Conservation (phyloP, 2,797 vertebrate species). For the Eleutherodactylus coqui region DNA sequence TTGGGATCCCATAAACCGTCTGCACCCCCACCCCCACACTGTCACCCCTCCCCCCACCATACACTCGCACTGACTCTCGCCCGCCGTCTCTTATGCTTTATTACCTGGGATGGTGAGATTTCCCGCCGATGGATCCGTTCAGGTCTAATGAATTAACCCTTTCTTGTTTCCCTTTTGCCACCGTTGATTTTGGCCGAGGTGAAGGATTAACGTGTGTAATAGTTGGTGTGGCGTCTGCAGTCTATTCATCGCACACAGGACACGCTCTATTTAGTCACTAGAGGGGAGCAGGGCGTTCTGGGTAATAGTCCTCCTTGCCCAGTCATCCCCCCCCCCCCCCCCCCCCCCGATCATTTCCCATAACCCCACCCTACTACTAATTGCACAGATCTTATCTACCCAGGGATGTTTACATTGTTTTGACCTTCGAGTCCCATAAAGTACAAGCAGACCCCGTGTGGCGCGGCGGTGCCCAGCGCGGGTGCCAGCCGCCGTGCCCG, state of each 20-base stretch:
- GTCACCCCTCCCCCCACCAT: background rate
- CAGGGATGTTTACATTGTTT: background rate
- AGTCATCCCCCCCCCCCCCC: too few relatives aligned
- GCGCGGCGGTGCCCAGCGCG: too few relatives aligned
- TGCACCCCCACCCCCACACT: background rate
- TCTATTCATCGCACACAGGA: background rate
- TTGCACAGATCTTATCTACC: background rate
- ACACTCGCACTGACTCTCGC: background rate
- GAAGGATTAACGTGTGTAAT: background rate
- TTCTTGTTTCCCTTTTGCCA: background rate
- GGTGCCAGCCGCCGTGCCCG: background rate
- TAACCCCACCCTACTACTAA: background rate
- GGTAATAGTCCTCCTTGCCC: background rate
- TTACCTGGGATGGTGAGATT: background rate
- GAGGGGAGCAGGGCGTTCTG: background rate
- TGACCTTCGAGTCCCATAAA: background rate
- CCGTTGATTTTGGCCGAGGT: background rate
- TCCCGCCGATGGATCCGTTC: too few relatives aligned
- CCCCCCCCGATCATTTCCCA: background rate
- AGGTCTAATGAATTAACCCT: background rate
- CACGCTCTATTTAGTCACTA: background rate
- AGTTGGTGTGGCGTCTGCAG: background rate
- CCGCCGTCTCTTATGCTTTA: background rate
- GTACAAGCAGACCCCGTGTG: too few relatives aligned
- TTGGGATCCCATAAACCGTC: slow-evolving; percentile 90